Evolutionary conservation across 2,797 vertebrate genomes (phyloP), one percentile per base, ranked within the genome.

Genomic region (Channallabes apus): DNA sequence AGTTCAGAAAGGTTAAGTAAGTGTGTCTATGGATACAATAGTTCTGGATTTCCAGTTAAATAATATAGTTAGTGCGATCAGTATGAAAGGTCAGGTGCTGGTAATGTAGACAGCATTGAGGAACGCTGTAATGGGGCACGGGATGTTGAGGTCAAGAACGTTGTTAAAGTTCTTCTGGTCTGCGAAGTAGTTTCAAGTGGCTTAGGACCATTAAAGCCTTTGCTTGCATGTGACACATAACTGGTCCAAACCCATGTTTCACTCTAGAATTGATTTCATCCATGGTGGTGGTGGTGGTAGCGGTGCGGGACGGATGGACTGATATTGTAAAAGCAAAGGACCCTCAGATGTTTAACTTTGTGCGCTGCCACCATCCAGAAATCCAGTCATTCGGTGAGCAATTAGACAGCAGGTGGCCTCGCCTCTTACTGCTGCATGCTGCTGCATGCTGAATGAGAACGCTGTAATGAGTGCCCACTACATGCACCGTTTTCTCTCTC

Each of bases 321-420:
- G 86, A 91, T 88, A 71, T 73, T 91, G 91, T 86, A 46, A 83
- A 88, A 85, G 65, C 77, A 64, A 84, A 78, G 69, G 56, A 82
- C 83, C 80, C 75, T 89, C 61, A 86, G 84, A 83, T 85, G 88
- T 92, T 90, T 87, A 88, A 83, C 91, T 90, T 89, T 87, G 88
- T 89, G 87, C 77, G 71, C 83, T 35, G 80, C 87, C 69, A 73
- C 84, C 80, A 84, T 87, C 65, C 88, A 90, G 90, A 90, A 92
- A 90, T 86, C 85, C 78, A 86, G 86, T 88, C 86, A 86, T 88
- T 90, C 89, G 90, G 87, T 83, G 84, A 93, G 91, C 91, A 92
- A 93, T 93, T 92, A 93, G 91, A 92, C 93, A 93, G 92, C 91
- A 85, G 92, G 91, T 92, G 90, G 90, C 86, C 89, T 82, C 87